These are phyloP conservation scores for Columba guinea DNA, from an alignment of 2,797 vertebrate species.

Conservation along the genomic window DNA sequence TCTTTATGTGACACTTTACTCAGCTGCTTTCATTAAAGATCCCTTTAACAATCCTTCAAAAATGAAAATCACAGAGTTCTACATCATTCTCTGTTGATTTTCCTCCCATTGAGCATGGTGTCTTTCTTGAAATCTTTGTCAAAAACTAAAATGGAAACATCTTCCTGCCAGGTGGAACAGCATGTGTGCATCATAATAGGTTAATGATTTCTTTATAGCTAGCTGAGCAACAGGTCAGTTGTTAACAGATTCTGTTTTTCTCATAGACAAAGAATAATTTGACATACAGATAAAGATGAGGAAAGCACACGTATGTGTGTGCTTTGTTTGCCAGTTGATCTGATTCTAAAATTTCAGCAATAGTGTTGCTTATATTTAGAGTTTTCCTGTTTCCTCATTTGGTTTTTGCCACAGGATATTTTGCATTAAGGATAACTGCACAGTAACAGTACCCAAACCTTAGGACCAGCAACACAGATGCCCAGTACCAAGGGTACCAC, in stretches of 20 bases:
- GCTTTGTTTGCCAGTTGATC: not conserved
- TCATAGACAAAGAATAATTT: slow-evolving; percentile 7
- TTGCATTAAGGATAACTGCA: not conserved
- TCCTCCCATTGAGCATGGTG: not conserved
- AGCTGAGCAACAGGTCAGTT: slow-evolving; percentile 29
- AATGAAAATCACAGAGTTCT: not conserved
- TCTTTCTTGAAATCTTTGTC: not conserved
- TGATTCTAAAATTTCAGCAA: not conserved
- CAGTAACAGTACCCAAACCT: not conserved
- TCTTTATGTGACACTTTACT: not conserved
- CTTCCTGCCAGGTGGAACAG: slow-evolving; percentile 34
- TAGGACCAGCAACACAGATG: not conserved
- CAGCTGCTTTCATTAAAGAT: slow-evolving; percentile 4
- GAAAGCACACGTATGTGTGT: not conserved
- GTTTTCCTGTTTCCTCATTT: not conserved
- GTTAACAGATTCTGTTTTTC: slow-evolving; percentile 17
- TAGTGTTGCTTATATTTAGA: not conserved
- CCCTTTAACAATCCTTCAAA: fast-evolving
- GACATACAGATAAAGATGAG: not conserved
- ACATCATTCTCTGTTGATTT: not conserved
- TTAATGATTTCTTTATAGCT: slow-evolving; percentile 52
- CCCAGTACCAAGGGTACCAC: not conserved
- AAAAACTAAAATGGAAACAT: slow-evolving; percentile 28
- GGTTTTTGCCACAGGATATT: not conserved
- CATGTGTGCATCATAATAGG: slow-evolving; percentile 11